Evolutionary conservation across 1,140 invertebrate species (phyloP).

Genomic region (Bombus balteatus): DNA sequence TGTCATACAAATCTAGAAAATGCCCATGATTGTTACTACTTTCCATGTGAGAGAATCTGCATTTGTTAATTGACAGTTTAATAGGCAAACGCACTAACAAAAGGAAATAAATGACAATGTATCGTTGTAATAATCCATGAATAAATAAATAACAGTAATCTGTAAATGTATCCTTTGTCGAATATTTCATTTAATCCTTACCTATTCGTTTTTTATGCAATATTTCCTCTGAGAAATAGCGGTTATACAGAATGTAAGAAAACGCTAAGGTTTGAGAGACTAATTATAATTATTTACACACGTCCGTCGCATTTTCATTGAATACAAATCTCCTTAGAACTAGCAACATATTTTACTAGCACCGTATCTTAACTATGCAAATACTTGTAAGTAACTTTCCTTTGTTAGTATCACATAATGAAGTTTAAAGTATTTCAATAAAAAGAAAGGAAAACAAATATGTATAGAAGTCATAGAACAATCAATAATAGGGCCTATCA

Average conservation of each 20-base stretch:
- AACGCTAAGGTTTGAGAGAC: constrained; percentile 28
- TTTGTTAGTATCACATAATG: constrained; percentile 48
- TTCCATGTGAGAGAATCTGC: background rate
- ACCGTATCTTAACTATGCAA: constrained; percentile 52
- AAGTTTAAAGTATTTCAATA: constrained; percentile 35
- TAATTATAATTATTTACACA: constrained; percentile 40
- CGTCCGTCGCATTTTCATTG: background rate
- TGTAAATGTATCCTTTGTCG: background rate
- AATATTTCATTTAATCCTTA: background rate
- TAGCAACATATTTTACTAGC: constrained; percentile 54
- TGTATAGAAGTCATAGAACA: background rate
- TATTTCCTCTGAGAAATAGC: background rate
- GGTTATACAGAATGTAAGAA: constrained; percentile 47
- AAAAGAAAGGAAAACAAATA: constrained; percentile 15
- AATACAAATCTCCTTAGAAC: constrained; percentile 58
- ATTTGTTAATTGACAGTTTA: constrained; percentile 40
- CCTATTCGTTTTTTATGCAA: background rate
- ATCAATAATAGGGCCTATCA: background rate
- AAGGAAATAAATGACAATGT: constrained; percentile 3
- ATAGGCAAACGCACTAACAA: background rate
- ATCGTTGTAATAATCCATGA: background rate
- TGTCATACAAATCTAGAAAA: constrained; percentile 38
- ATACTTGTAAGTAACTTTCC: constrained; percentile 47
- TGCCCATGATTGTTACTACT: background rate
- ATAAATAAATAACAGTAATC: constrained; percentile 8